Evolutionary conservation across 2,888 invertebrate genomes (phyloP).

Genomic region (Mellilla xanthometata): DNA sequence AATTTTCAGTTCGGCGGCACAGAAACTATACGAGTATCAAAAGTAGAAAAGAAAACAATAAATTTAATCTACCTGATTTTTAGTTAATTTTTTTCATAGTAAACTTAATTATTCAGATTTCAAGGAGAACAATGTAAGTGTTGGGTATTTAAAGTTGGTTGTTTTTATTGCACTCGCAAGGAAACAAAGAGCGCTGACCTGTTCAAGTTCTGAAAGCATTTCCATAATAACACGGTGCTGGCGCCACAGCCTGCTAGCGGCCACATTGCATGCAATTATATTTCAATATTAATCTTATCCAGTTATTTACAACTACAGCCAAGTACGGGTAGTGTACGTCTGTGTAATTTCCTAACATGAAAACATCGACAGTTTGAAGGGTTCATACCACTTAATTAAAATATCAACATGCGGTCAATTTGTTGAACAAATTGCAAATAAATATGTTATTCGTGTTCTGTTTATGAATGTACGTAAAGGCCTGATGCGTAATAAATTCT

Average conservation of each 20-base stretch:
- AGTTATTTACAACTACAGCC: slow-evolving; percentile 44
- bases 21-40: too few relatives aligned
- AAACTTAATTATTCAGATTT: slow-evolving; percentile 11
- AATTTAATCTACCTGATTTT: too few relatives aligned
- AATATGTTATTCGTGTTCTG: too few relatives aligned
- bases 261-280: slow-evolving; percentile 60
- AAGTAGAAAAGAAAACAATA: too few relatives aligned
- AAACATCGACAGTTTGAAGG: slow-evolving; percentile 8
- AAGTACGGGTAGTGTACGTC: slow-evolving; percentile 21
- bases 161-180: slow-evolving; percentile 48
- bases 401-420: too few relatives aligned
- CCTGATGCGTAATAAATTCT: not conserved
- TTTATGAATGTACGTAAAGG: too few relatives aligned
- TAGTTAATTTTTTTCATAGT: too few relatives aligned
- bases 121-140: slow-evolving; percentile 8
- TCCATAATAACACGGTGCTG: slow-evolving; percentile 65
- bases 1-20: slow-evolving; percentile 22
- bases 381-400: too few relatives aligned
- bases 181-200: slow-evolving; percentile 63
- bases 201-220: slow-evolving; percentile 61
- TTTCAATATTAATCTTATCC: slow-evolving; percentile 59
- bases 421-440: too few relatives aligned
- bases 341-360: slow-evolving; percentile 30
- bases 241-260: slow-evolving; percentile 32
- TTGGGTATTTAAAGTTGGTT: slow-evolving; percentile 38